These are phyloP conservation scores for Brachionichthys hirsutus DNA, from an alignment of 2,113 vertebrate genomes.

Conservation along the genomic window DNA sequence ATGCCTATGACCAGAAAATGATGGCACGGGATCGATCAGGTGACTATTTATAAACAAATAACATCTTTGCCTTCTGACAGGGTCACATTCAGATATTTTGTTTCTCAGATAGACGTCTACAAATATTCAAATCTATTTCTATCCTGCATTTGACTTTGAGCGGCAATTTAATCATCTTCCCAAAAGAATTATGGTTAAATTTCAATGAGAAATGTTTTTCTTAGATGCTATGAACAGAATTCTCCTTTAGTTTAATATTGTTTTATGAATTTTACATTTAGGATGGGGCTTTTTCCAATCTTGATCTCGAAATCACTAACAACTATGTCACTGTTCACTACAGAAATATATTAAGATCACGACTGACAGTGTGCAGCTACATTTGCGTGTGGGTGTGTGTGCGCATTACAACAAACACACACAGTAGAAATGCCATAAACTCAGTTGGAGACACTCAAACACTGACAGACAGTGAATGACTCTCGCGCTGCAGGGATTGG, in stretches of 20 bases:
- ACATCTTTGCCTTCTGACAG: too few relatives aligned
- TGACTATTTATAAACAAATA: too few relatives aligned
- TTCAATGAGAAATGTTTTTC: too few relatives aligned
- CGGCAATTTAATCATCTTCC: too few relatives aligned
- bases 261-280: slow-evolving; percentile 50
- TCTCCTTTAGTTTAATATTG: slow-evolving; percentile 51
- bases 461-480: slow-evolving; percentile 44
- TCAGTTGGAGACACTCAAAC: slow-evolving; percentile 47
- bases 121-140: too few relatives aligned
- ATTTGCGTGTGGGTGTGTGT: background rate
- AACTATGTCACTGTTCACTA: too few relatives aligned
- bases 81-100: too few relatives aligned
- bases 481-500: slow-evolving; percentile 51
- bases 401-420: background rate
- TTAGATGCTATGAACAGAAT: background rate
- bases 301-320: slow-evolving; percentile 5
- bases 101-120: too few relatives aligned
- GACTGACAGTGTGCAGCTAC: background rate
- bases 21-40: too few relatives aligned
- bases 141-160: too few relatives aligned
- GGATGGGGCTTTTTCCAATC: slow-evolving; percentile 3
- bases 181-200: too few relatives aligned
- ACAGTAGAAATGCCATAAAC: slow-evolving; percentile 45
- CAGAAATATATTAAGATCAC: background rate
- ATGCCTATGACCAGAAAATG: too few relatives aligned